Conservation (phyloP, 2,797 vertebrate genomes). For the Picus viridis region DNA sequence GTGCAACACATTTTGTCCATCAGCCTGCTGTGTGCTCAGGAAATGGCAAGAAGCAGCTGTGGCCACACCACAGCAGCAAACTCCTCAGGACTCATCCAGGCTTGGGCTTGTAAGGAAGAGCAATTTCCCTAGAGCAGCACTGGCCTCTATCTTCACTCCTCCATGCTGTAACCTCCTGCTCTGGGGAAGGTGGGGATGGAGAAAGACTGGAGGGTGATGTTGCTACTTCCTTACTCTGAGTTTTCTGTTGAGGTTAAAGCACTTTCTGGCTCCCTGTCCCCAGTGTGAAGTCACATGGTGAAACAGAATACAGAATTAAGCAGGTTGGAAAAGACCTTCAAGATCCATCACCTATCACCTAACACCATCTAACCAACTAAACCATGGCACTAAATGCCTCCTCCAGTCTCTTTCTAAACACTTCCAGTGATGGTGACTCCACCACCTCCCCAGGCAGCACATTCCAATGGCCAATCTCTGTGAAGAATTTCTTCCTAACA, state of each 20-base stretch:
- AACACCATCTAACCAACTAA: no score
- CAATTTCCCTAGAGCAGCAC: not conserved
- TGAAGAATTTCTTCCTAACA: no score
- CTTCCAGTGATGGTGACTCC: no score
- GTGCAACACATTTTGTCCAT: not conserved
- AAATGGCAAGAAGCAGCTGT: no score
- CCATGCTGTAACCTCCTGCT: not conserved
- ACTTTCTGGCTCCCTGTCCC: not conserved
- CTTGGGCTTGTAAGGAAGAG: not conserved
- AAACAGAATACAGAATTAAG: no score
- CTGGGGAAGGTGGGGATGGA: not conserved
- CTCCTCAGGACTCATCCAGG: not conserved
- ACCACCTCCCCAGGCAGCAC: no score
- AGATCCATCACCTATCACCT: no score
- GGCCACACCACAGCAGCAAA: not conserved
- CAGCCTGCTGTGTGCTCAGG: not conserved
- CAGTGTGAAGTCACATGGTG: not conserved
- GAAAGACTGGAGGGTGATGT: accelerated
- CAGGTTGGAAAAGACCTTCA: no score
- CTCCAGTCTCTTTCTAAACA: no score
- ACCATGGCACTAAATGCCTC: no score
- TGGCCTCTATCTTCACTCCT: not conserved
- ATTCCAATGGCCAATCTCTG: no score
- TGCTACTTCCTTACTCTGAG: not conserved
- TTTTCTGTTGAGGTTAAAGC: not conserved